Conservation (phyloP, 2,888 invertebrate genomes). For the Nomada fucata region DNA sequence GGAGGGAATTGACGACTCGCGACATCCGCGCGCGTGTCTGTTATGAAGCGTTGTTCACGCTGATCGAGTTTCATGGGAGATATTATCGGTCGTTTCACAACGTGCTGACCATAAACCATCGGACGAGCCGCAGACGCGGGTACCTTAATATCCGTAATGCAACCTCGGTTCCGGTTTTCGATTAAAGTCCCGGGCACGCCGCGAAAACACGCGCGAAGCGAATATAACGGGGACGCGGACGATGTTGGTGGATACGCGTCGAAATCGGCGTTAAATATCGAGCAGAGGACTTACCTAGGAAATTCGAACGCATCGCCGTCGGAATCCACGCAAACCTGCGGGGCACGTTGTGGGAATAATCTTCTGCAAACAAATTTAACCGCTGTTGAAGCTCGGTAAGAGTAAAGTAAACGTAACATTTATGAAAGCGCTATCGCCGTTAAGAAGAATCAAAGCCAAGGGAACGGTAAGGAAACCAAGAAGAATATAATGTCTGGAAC, state of each 20-base stretch:
- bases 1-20: background rate
- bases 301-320: no score
- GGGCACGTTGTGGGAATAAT: no score
- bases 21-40: background rate
- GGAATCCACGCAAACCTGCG: no score
- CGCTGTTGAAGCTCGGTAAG: no score
- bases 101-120: conserved; percentile 9
- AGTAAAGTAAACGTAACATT: no score
- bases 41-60: no score
- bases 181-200: background rate
- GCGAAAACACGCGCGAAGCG: conserved; percentile 20
- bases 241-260: conserved; percentile 3
- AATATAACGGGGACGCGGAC: background rate
- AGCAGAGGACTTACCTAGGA: background rate
- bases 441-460: no score
- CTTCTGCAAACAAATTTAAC: no score
- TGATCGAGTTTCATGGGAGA: background rate
- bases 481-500: no score
- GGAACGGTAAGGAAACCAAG: no score
- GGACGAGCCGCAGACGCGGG: conserved; percentile 19
- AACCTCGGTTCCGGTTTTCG: conserved; percentile 32
- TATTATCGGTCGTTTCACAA: conserved; percentile 2
- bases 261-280: background rate
- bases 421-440: no score
- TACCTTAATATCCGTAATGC: conserved; percentile 54